Evolutionary conservation across 2,888 invertebrate species (phyloP).

Genomic region (Tethea ocularis): DNA sequence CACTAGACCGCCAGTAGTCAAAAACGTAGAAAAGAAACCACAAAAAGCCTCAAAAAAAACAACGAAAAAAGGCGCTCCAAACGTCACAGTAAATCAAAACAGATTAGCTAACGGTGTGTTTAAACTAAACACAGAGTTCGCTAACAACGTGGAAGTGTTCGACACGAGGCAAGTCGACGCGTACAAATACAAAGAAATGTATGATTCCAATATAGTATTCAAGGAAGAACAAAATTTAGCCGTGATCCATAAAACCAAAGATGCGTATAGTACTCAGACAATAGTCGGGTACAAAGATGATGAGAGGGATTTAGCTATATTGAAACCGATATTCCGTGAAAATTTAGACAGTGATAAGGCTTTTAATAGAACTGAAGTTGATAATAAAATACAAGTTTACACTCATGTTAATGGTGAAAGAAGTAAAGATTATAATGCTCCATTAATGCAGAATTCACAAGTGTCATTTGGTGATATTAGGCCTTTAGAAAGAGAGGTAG

Average conservation of each 20-base stretch:
- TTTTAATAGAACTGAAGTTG: constrained; percentile 52
- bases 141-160: constrained; percentile 50
- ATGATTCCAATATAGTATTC: constrained; percentile 34
- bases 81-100: constrained; percentile 58
- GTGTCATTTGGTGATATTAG: constrained; percentile 53
- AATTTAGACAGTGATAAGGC: constrained; percentile 30
- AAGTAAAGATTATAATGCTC: constrained; percentile 34
- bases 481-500: constrained; percentile 56
- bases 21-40: constrained; percentile 38
- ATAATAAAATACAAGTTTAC: constrained; percentile 69
- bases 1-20: constrained; percentile 23
- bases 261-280: constrained; percentile 25
- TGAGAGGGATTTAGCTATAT: constrained; percentile 52
- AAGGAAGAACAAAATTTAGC: constrained; percentile 25
- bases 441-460: constrained; percentile 40
- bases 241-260: constrained; percentile 10
- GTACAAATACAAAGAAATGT: constrained; percentile 61
- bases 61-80: constrained; percentile 56
- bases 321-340: constrained; percentile 36
- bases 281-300: constrained; percentile 38
- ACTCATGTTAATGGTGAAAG: constrained; percentile 64
- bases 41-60: constrained; percentile 27
- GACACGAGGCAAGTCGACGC: constrained; percentile 39
- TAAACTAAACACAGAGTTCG: constrained; percentile 43
- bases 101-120: constrained; percentile 39